These are phyloP conservation scores for Phlogophora meticulosa DNA, from an alignment of 2,888 invertebrate species.

Conservation along the genomic window DNA sequence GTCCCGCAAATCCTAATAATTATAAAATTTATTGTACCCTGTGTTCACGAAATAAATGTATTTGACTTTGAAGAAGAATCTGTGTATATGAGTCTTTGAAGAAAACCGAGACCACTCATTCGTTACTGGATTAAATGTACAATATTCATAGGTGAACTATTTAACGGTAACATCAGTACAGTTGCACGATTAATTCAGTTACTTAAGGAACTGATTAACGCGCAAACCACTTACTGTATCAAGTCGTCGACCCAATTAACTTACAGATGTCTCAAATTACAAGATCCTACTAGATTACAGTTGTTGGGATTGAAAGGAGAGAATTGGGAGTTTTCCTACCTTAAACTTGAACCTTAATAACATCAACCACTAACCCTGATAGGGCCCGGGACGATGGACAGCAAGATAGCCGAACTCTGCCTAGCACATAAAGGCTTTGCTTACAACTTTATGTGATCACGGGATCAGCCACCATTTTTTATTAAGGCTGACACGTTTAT, in stretches of 20 bases:
- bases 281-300: constrained; percentile 12
- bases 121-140: too few relatives aligned
- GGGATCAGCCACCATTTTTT: too few relatives aligned
- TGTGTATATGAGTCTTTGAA: too few relatives aligned
- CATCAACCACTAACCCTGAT: neutral
- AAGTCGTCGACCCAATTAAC: constrained; percentile 44
- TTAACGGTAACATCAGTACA: neutral
- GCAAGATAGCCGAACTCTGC: neutral
- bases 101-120: too few relatives aligned
- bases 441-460: too few relatives aligned
- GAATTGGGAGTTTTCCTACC: constrained; percentile 26
- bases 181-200: constrained; percentile 12
- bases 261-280: constrained; percentile 43
- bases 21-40: too few relatives aligned
- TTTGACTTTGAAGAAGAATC: too few relatives aligned
- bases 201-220: constrained; percentile 11
- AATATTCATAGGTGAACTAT: neutral
- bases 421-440: too few relatives aligned
- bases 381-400: neutral
- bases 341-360: constrained; percentile 3
- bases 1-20: too few relatives aligned
- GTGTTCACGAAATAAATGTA: too few relatives aligned
- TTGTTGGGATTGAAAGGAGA: neutral
- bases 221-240: constrained; percentile 19
- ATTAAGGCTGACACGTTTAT: too few relatives aligned